Evolutionary conservation across 2,113 vertebrate species (phyloP).

Genomic region (Corvus moneduloides): DNA sequence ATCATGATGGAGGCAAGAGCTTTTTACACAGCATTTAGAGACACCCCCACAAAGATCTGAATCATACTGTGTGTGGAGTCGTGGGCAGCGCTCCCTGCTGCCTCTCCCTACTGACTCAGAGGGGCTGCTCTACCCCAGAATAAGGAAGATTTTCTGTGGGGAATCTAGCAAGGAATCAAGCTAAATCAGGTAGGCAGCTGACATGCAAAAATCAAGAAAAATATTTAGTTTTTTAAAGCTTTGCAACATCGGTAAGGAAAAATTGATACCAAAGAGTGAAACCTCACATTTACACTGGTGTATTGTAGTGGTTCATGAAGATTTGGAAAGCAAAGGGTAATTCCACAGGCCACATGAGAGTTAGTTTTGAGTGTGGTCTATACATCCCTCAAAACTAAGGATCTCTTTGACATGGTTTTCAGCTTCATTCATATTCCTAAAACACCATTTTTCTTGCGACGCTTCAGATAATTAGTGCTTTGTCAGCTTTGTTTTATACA

Average conservation of each 20-base stretch:
- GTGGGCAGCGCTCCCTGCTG: not conserved
- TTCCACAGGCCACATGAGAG: accelerated
- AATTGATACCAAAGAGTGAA: not conserved
- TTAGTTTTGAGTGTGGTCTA: not conserved
- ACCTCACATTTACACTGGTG: not conserved
- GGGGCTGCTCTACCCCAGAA: not conserved
- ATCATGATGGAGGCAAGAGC: not conserved
- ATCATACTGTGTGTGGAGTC: not conserved
- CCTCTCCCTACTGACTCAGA: not conserved
- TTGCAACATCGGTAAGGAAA: not conserved
- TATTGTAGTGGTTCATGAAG: not conserved
- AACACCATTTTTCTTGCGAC: not conserved
- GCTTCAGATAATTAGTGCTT: not conserved
- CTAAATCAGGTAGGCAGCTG: not conserved
- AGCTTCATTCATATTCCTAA: not conserved
- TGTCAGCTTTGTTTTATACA: not conserved
- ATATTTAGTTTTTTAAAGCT: not conserved
- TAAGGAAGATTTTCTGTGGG: not conserved
- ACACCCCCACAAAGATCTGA: not conserved
- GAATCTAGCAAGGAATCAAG: not conserved
- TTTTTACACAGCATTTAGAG: not conserved
- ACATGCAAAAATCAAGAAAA: not conserved
- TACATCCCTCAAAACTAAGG: not conserved
- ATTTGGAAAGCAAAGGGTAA: not conserved
- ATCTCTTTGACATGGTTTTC: not conserved